Percentiles rank a stretch among this genome's conserved stretches.
Conservation (phyloP, 2,113 vertebrate genomes). For the Oreocharis arfaki region DNA sequence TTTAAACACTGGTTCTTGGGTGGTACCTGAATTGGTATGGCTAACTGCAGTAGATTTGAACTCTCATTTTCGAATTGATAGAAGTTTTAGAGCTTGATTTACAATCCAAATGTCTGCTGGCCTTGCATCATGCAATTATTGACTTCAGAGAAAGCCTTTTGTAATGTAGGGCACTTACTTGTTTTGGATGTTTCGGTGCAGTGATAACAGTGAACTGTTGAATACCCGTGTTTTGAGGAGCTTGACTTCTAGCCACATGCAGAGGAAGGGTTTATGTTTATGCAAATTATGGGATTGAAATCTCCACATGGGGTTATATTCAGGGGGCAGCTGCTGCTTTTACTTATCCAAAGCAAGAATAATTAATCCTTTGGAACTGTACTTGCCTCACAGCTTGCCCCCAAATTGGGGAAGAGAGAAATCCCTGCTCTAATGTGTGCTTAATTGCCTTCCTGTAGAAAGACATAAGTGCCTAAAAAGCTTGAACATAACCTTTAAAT, state of each 20-base stretch:
- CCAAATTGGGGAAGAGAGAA: neutral
- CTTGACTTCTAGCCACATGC: neutral
- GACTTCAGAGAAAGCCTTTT: neutral
- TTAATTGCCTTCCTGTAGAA: neutral
- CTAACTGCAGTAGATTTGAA: neutral
- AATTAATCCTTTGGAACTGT: conserved; percentile 14
- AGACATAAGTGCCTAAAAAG: neutral
- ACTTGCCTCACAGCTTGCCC: neutral
- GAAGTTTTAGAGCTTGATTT: neutral
- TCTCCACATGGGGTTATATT: neutral
- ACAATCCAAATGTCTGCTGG: neutral
- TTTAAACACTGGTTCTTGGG: neutral
- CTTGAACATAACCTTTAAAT: neutral
- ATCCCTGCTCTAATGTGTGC: neutral
- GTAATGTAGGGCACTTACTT: neutral
- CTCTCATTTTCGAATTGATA: neutral
- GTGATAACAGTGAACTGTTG: neutral
- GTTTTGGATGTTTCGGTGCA: neutral
- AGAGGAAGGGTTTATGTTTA: conserved; percentile 25
- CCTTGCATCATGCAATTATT: neutral
- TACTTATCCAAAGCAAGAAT: conserved; percentile 4
- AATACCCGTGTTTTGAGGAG: neutral
- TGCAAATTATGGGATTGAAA: conserved; percentile 25
- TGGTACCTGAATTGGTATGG: neutral
- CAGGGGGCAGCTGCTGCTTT: conserved; percentile 26